Evolutionary conservation across 2,113 vertebrate genomes (phyloP), one percentile per base, ranked within the genome.

Genomic region (Notothenia rossii): DNA sequence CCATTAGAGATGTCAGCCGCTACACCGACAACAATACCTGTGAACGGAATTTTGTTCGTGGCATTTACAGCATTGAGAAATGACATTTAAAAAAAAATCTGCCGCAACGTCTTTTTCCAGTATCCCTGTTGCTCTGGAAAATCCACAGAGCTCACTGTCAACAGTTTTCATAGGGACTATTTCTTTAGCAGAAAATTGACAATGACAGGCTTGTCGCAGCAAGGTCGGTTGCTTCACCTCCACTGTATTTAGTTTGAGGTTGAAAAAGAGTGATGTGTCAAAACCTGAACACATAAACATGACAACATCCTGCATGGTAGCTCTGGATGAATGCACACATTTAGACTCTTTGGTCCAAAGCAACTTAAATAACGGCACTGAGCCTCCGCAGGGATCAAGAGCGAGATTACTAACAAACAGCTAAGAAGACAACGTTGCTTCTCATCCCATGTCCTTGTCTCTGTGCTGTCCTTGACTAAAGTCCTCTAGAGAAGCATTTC

Each of bases 371-470:
- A 36, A 54, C 17, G 13, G 6, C 54, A n/a, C 56, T 29, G 70
- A 72, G 58, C 43, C 53, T 17, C 29, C 1, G 6, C 0, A 10
- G 71, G n/a, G 56, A n/a, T 2, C 45, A 15, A 12, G 29, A 74
- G 43, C 10, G 36, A 40, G 62, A 78, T 50, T 20, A 12, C 64
- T 71, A n/a, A 86, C 46, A 1, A 74, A 50, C 45, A 68, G 56
- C 15, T 2, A 22, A 63, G 15, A 48, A 49, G 66, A 67, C 48
- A 29, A 3, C 33, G 9, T 15, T 2, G 10, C 61, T 4, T 51
- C 46, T 53, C 33, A 15, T 50, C 48, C 25, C 29, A 29, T 25
- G 40, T 62, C 20, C 2, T 40, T 60, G 43, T 56, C 49, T 72
- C 25, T 60, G 48, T 49, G 72, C 36, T 40, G 7, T 40, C 5